Evolutionary conservation across 2,888 invertebrate genomes (phyloP).

Genomic region (Drosophila acutilabella): DNA sequence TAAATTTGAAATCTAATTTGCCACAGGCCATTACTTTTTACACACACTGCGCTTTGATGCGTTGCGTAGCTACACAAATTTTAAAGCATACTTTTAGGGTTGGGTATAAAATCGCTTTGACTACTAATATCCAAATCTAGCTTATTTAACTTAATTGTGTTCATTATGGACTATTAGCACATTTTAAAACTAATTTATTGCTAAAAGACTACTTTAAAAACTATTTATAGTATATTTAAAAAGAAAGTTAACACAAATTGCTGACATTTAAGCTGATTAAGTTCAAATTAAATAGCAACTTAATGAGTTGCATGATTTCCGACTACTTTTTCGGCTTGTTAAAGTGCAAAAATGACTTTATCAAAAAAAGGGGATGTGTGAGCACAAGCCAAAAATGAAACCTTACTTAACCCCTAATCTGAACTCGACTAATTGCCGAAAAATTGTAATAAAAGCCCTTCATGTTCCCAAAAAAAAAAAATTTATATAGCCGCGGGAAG

Average conservation of each 20-base stretch:
- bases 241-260: slow-evolving; percentile 1
- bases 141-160: not conserved
- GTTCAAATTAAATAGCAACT: not conserved
- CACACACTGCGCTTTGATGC: not conserved
- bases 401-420: slow-evolving; percentile 64
- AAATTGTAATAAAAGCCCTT: slow-evolving; percentile 55
- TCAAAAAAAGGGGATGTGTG: not conserved
- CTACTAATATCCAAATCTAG: not conserved
- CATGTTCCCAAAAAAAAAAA: slow-evolving; percentile 6
- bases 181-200: not conserved
- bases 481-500: slow-evolving; percentile 3
- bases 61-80: not conserved
- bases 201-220: not conserved
- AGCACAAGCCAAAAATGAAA: slow-evolving; percentile 52
- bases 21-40: slow-evolving; percentile 1
- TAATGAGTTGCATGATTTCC: not conserved
- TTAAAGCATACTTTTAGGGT: slow-evolving; percentile 52
- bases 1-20: not conserved
- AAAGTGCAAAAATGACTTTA: slow-evolving; percentile 1
- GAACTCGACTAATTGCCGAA: slow-evolving; percentile 70
- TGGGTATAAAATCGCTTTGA: not conserved
- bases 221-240: not conserved
- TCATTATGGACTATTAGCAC: slow-evolving; percentile 4
- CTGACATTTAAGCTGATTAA: not conserved
- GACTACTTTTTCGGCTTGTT: not conserved